These are phyloP conservation scores for Cosmorhoe ocellata DNA, from an alignment of 2,888 invertebrate genomes.

Conservation along the genomic window DNA sequence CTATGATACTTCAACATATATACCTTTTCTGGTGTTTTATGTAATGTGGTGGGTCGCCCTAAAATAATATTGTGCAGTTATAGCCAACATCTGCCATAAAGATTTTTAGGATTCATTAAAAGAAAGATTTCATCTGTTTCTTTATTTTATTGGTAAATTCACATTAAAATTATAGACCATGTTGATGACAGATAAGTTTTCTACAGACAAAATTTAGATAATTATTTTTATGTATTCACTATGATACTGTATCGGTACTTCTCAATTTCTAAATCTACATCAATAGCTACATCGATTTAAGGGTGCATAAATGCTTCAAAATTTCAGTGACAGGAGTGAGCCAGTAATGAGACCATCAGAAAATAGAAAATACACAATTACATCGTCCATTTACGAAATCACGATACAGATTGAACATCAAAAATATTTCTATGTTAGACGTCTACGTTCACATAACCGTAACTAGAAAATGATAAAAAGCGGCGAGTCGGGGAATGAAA, in stretches of 20 bases:
- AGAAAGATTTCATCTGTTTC: conserved; percentile 51
- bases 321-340: conserved; percentile 65
- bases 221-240: conserved; percentile 60
- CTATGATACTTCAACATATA: not conserved
- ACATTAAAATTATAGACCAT: conserved; percentile 82
- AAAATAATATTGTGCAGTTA: not conserved
- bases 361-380: conserved; percentile 71
- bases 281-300: conserved; percentile 71
- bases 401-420: conserved; percentile 79
- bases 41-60: not conserved
- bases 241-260: conserved; percentile 79
- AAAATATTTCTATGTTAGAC: conserved; percentile 77
- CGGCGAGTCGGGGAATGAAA: conserved; percentile 49
- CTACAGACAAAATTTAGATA: conserved; percentile 76
- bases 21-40: conserved; percentile 1
- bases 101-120: conserved; percentile 31
- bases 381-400: conserved; percentile 66
- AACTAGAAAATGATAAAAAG: conserved; percentile 61
- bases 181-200: conserved; percentile 75
- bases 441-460: conserved; percentile 70
- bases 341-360: conserved; percentile 62
- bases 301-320: conserved; percentile 79
- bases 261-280: conserved; percentile 76
- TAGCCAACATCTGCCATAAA: not conserved
- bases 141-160: conserved; percentile 81